Base-by-base conservation (phyloP, 2,888 invertebrate genomes). In the Drosophila merina region DNA sequence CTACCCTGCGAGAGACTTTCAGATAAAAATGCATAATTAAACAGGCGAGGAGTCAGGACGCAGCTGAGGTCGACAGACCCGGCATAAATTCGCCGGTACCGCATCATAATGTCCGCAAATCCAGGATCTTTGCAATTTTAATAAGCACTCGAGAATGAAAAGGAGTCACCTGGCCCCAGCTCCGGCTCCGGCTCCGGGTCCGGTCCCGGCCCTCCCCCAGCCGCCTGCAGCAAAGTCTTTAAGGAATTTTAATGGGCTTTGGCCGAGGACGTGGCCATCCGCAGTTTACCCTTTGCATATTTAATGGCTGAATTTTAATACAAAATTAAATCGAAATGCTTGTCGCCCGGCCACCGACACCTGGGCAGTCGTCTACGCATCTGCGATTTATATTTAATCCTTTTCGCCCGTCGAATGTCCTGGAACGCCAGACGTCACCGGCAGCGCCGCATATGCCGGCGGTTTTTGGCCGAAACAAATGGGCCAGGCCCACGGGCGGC, bases 251-350 rank as follows among this genome's bases (percentile, higher is more conserved):
- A 87, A 82, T 87, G 88, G 84, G 62, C 77, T 74, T 74, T 68
- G 59, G 75, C 57, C 69, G 56, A 62, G 52, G 66, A 62, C 42
- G 48, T 68, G 74, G 76, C 83, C n/a, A 5, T 36, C 36, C 84
- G 88, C 83, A 80, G 76, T 76, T 88, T 83, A 87, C 77, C 79
- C 82, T 76, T 78, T 88, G 83, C 77, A 88, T 88, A 88, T 86
- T 88, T 89, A 66, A 88, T 86, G 79, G 74, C 69, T 89, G 89
- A 89, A 88, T 88, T 89, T 88, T 88, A 89, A 88, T 93, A 88
- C 14, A 88, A 88, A 88, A 88, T 88, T 88, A 88, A 98, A 92
- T 93, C 99, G 77, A 97, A 98, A 92, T 94, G 97, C 62, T 75
- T 63, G 73, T 62, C 63, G 57, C 28, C 48, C 42, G 42, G 70